Conservation (phyloP, 2,888 invertebrate genomes). For the Oconnorella tubifera region DNA sequence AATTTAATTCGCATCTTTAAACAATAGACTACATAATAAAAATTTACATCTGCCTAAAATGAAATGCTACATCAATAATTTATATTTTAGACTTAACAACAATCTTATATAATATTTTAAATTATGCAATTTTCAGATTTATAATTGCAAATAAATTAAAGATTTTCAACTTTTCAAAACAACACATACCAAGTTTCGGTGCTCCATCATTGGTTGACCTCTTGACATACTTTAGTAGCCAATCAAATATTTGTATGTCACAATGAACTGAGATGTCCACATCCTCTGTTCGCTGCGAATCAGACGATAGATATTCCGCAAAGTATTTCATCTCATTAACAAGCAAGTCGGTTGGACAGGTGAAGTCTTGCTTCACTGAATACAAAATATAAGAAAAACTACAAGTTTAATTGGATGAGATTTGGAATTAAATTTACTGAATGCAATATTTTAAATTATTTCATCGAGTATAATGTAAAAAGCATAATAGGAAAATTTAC, state of each 20-base stretch:
- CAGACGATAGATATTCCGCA: constrained; percentile 54
- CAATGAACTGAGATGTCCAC: constrained; percentile 97
- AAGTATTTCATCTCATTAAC: constrained; percentile 93
- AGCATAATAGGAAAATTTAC: too few species aligned
- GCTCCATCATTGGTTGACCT: too few species aligned
- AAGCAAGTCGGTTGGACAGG: constrained; percentile 79
- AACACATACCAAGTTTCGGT: too few species aligned
- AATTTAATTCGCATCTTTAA: too few species aligned
- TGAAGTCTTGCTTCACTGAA: constrained; percentile 76
- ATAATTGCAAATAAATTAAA: too few species aligned
- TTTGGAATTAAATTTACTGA: neutral
- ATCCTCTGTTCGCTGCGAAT: constrained; percentile 63
- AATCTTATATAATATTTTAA: too few species aligned
- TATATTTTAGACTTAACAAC: too few species aligned
- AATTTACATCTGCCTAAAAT: too few species aligned
- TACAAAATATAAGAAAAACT: neutral
- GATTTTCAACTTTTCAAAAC: too few species aligned
- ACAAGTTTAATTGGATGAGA: neutral
- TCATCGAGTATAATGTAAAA: neutral
- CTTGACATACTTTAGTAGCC: constrained; percentile 95
- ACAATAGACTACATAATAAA: too few species aligned
- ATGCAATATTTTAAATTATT: neutral
- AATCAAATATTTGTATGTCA: constrained; percentile 91
- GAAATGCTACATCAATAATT: too few species aligned
- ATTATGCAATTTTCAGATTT: too few species aligned